phyloP scores from a whole-genome alignment of 2,113 vertebrate species.

The Nothobranchius furzeri region DNA sequence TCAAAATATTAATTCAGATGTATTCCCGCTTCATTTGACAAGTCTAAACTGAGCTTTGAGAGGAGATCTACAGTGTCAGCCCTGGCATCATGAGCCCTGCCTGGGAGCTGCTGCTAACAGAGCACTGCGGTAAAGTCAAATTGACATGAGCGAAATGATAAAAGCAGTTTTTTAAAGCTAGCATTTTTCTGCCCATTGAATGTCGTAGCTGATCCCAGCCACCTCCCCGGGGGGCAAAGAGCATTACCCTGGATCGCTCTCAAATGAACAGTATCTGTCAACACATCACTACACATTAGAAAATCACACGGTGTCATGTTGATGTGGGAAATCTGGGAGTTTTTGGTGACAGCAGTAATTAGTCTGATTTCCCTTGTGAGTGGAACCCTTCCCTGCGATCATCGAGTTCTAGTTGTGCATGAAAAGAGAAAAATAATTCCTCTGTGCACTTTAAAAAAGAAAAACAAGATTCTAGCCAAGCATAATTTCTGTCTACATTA shows the following conservation, averaged over 20 bases:
- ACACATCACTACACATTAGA: conserved; percentile 64
- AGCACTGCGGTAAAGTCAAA: conserved; percentile 34
- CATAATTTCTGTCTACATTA: conserved; percentile 13
- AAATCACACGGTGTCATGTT: conserved; percentile 56
- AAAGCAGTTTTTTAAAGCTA: conserved; percentile 46
- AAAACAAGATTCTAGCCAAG: conserved; percentile 5
- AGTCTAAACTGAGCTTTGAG: conserved; percentile 26
- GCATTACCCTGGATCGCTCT: conserved; percentile 57
- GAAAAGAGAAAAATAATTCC: conserved; percentile 39
- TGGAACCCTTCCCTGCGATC: conserved; percentile 35
- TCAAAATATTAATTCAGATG: conserved; percentile 9
- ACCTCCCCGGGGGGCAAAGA: conserved; percentile 16
- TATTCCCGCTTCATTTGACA: background rate
- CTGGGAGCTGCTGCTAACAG: conserved; percentile 21
- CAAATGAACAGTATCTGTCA: conserved; percentile 68
- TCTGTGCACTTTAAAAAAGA: conserved; percentile 20
- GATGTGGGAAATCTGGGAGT: conserved; percentile 56
- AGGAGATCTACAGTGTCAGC: conserved; percentile 43
- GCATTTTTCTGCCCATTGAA: conserved; percentile 44
- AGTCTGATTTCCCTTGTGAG: conserved; percentile 63
- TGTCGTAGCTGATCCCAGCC: conserved; percentile 22
- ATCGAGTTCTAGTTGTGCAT: conserved; percentile 22
- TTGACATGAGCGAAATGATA: conserved; percentile 52
- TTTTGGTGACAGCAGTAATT: conserved; percentile 63
- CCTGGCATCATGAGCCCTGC: conserved; percentile 10